These are phyloP conservation scores for Coelinius sp. DNA, from an alignment of 2,888 invertebrate genomes.

Conservation along the genomic window DNA sequence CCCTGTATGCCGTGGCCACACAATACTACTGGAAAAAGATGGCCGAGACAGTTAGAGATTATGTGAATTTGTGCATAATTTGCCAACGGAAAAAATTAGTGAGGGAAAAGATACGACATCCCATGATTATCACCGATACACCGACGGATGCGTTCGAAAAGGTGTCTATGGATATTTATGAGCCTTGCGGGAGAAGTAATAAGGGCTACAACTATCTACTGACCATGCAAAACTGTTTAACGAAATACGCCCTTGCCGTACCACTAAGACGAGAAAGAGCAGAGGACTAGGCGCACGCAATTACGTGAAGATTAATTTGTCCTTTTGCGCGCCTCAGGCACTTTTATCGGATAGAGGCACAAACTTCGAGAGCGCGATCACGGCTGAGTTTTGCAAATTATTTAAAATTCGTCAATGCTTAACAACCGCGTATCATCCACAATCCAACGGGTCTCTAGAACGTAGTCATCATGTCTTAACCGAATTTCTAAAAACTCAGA, in stretches of 20 bases:
- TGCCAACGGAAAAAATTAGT: conserved; percentile 47
- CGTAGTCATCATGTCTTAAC: no score
- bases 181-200: conserved; percentile 25
- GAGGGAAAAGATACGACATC: conserved; percentile 34
- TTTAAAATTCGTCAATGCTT: no score
- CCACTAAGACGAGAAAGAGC: conserved; percentile 32
- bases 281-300: conserved; percentile 26
- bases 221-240: conserved; percentile 42
- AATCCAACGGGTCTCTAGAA: no score
- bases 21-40: conserved; percentile 44
- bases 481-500: no score
- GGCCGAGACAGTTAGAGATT: conserved; percentile 39
- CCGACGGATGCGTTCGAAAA: conserved; percentile 42
- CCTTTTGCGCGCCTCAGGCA: no score
- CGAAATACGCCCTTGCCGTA: conserved; percentile 40
- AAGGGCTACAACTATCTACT: conserved; percentile 39
- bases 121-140: conserved; percentile 45
- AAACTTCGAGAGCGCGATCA: no score
- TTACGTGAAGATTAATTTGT: conserved; percentile 30
- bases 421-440: no score
- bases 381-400: no score
- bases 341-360: no score
- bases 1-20: conserved; percentile 23
- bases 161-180: conserved; percentile 38
- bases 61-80: conserved; percentile 34